Evolutionary conservation across 2,113 vertebrate genomes (phyloP).

Genomic region (Anhinga anhinga): DNA sequence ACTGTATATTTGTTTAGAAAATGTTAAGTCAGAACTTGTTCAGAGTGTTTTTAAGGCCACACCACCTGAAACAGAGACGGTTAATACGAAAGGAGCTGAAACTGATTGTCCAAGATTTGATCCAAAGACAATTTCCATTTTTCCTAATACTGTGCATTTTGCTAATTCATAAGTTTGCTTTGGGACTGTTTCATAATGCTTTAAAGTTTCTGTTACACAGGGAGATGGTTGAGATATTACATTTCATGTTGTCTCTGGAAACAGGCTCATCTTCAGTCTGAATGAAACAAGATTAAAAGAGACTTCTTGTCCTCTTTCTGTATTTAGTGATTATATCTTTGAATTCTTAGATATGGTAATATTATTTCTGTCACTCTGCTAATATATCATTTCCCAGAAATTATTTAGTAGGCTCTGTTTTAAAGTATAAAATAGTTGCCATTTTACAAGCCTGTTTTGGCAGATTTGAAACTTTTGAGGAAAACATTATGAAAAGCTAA

Average conservation of each 20-base stretch:
- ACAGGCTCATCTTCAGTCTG: neutral
- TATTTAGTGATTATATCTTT: neutral
- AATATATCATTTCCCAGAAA: neutral
- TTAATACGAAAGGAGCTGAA: neutral
- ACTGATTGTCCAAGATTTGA: neutral
- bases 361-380: neutral
- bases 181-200: neutral
- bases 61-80: neutral
- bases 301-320: neutral
- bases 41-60: neutral
- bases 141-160: neutral
- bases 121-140: neutral
- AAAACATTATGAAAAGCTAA: neutral
- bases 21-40: neutral
- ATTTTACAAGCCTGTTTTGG: neutral
- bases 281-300: neutral
- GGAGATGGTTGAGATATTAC: neutral
- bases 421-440: neutral
- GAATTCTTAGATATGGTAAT: neutral
- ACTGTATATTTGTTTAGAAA: neutral
- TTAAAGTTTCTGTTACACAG: neutral
- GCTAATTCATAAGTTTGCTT: neutral
- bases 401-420: neutral
- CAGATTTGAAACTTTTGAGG: neutral
- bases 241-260: neutral